Evolutionary conservation across 1,140 invertebrate genomes (phyloP), one percentile per base, ranked within the genome.

Genomic region (Dendroctonus valens): DNA sequence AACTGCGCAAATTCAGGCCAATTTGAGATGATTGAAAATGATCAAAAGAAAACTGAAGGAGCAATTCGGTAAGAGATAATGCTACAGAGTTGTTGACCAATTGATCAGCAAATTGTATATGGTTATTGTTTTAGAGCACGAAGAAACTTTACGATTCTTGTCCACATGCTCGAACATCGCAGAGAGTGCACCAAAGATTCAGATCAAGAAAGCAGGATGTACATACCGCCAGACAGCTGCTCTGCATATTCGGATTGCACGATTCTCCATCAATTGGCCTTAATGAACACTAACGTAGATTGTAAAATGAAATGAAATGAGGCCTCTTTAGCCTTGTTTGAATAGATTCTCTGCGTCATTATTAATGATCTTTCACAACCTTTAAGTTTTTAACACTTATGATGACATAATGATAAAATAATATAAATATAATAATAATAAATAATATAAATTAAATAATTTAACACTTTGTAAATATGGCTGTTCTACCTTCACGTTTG

Each of bases 251-350:
- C 84, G 64, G 83, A 76, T 77, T 90, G 7, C 84, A 88, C 72
- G 85, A 67, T 82, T 94, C 2, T 91, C 90, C 72, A 85, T 14
- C 84, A 88, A 51, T 79, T 95, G 67, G 85, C 86, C 5, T 81
- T 89, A 95, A 94, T 74, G 88, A 93, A 74, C 85, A 87, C n/a
- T n/a, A n/a, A n/a, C n/a, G n/a, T n/a, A n/a, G n/a, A n/a, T n/a
- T n/a, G n/a, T n/a, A n/a, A n/a, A n/a, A n/a, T n/a, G n/a, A n/a
- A n/a, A n/a, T n/a, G n/a, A n/a, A n/a, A n/a, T n/a, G n/a, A n/a
- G n/a, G n/a, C n/a, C n/a, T n/a, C n/a, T n/a, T n/a, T n/a, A n/a
- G n/a, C n/a, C n/a, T n/a, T n/a, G n/a, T n/a, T n/a, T n/a, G n/a
- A n/a, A n/a, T n/a, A n/a, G n/a, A n/a, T n/a, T n/a, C n/a, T n/a